Evolutionary conservation across 2,113 vertebrate genomes (phyloP).

Genomic region (Cranoglanis bouderius): DNA sequence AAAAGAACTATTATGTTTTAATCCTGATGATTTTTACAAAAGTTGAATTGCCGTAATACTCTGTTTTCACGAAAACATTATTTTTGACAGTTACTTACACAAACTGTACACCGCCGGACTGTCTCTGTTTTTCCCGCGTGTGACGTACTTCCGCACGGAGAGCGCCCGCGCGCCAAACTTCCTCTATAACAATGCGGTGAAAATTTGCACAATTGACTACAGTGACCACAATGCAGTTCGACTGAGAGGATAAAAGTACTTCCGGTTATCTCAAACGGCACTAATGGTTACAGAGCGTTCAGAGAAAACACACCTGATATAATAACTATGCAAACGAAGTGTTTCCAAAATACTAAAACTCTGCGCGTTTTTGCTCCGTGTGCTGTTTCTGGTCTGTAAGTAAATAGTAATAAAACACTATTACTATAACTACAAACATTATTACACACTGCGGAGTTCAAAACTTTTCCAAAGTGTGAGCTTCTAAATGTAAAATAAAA

Average conservation of each 20-base stretch:
- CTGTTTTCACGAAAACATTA: not conserved
- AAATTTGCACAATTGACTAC: not conserved
- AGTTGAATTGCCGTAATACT: not conserved
- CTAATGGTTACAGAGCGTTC: not conserved
- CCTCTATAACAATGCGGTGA: not conserved
- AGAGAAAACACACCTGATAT: not conserved
- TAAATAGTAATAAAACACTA: not conserved
- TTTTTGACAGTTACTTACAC: not conserved
- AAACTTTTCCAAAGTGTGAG: not conserved
- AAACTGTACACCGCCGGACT: not conserved
- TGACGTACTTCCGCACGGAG: conserved; percentile 3
- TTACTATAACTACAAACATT: not conserved
- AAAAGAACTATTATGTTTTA: not conserved
- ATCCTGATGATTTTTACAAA: not conserved
- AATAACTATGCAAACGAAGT: not conserved
- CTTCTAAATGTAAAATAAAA: not conserved
- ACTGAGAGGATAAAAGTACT: not conserved
- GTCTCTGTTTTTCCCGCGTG: conserved; percentile 22
- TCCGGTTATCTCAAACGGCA: not conserved
- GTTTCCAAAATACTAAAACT: not conserved
- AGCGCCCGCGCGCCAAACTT: not conserved
- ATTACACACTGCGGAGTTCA: not conserved
- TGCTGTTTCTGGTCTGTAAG: conserved; percentile 38
- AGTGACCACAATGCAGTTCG: not conserved
- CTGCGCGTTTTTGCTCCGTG: not conserved